Percentiles rank a stretch among this genome's conserved stretches.
Conservation (phyloP, 2,797 vertebrate genomes). For the Phrynocephalus forsythii region DNA sequence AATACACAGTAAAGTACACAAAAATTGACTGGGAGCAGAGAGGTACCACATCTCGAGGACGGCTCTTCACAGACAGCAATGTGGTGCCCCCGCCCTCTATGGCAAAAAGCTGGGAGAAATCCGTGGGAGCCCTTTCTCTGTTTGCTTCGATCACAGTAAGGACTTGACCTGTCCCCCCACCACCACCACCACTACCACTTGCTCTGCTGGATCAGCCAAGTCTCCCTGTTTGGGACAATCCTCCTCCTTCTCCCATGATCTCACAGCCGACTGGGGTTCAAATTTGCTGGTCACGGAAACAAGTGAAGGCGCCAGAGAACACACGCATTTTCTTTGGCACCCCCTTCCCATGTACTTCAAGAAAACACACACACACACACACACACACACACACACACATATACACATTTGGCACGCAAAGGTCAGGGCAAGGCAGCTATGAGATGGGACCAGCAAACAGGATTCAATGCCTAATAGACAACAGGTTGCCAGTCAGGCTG, state of each 20-base stretch:
- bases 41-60: slow-evolving; percentile 12
- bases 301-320: not conserved
- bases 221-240: not conserved
- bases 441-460: not conserved
- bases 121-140: not conserved
- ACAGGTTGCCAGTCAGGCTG: not conserved
- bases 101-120: not conserved
- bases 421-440: not conserved
- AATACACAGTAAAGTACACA: not conserved
- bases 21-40: not conserved
- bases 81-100: not conserved
- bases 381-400: not conserved
- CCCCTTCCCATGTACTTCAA: not conserved
- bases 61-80: not conserved
- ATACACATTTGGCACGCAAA: not conserved
- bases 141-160: not conserved
- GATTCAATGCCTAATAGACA: not conserved
- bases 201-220: not conserved
- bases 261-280: not conserved
- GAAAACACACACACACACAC: no score
- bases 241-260: not conserved
- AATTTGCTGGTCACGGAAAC: not conserved
- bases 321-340: not conserved
- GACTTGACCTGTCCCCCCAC: not conserved
- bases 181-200: not conserved